Conservation (phyloP, 2,113 vertebrate species). For the Laticauda laticaudata region DNA sequence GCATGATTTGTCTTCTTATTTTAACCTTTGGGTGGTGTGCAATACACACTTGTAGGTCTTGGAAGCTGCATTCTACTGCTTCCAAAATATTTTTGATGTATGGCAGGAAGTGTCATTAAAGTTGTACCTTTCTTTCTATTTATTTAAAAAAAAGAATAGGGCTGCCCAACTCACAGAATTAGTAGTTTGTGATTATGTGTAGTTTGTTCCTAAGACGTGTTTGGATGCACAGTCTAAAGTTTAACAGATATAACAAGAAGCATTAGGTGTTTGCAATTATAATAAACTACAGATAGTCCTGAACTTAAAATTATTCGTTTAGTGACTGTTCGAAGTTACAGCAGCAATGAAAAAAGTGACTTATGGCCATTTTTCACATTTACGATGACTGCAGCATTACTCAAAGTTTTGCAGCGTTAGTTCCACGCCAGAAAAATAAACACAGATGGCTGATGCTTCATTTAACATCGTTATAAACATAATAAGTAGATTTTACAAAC, state of each 20-base stretch:
- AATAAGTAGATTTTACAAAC: no score
- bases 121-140: neutral
- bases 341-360: neutral
- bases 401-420: no score
- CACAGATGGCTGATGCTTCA: no score
- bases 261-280: neutral
- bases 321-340: neutral
- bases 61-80: neutral
- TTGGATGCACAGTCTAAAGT: conserved; percentile 16
- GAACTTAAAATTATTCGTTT: neutral
- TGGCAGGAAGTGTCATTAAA: neutral
- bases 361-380: neutral
- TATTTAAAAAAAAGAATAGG: neutral
- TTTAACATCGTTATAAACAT: no score
- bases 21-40: neutral
- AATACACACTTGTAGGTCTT: neutral
- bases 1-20: neutral
- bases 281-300: neutral
- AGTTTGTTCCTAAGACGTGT: conserved; percentile 30
- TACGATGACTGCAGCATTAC: no score
- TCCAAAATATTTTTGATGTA: neutral
- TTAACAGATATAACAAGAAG: neutral
- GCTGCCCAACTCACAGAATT: neutral
- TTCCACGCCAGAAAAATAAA: no score
- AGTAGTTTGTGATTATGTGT: no score